Base-by-base conservation (phyloP, 2,113 vertebrate species). In the Thunnus maccoyii region DNA sequence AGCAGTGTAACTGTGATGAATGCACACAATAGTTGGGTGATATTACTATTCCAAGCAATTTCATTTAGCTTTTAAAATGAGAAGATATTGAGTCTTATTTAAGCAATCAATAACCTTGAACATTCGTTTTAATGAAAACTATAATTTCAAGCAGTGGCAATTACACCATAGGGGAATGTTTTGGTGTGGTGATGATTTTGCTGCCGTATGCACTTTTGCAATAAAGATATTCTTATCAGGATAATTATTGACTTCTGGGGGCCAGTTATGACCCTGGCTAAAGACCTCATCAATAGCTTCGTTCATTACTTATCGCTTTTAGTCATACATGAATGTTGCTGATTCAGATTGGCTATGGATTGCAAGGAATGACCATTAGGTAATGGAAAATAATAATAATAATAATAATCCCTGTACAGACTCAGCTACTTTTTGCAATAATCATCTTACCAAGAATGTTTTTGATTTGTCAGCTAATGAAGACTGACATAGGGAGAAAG, bases 71-170 rank as follows among this genome's bases (percentile, higher is more conserved):
- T 91, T 41, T 87, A 90, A 93, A 95, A 95, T 91, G 86, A 89
- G 91, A 92, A 90, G 89, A 92, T 94, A 95, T 93, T 88, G 91
- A 92, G 94, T 92, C 91, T 95, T 94, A 95, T 95, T 95, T 95
- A 94, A 93, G 92, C 91, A 94, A 95, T 95, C 93, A 95, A 94
- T 95, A 94, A 95, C 91, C 82, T 78, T 84, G 89, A 95, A 91
- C 93, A 94, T 94, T 95, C 30, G 68, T 88, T 94, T 94, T 96
- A 96, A 96, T 95, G 94, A 95, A 96, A 96, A 95, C 95, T 93
- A 95, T 95, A 91, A 95, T 95, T 96, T 81, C 91, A 91, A 83
- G 90, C 91, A 90, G 90, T 92, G 86, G 93, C 93, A 95, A 94
- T 95, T 94, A 91, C 92, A 92, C 94, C 86, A 69, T 87, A 47